These are phyloP conservation scores for Opisthocomus hoazin DNA, from an alignment of 2,113 vertebrate species.

Conservation along the genomic window DNA sequence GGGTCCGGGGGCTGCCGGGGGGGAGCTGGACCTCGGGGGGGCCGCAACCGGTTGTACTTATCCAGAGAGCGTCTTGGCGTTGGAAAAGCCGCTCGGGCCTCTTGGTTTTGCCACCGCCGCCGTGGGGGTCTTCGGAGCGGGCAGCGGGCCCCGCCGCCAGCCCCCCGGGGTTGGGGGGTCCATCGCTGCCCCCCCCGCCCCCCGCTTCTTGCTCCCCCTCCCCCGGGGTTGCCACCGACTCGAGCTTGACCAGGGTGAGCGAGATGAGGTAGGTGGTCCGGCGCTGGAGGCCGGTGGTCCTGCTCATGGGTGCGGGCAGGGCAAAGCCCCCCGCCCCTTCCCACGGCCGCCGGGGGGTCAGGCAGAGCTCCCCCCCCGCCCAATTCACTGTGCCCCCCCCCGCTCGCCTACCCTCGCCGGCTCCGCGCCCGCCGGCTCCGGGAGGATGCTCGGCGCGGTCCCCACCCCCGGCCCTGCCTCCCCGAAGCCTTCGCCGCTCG, in stretches of 20 bases:
- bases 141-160: not conserved
- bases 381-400: too few relatives aligned
- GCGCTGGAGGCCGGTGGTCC: slow-evolving; percentile 83
- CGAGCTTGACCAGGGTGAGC: slow-evolving; percentile 92
- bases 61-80: slow-evolving; percentile 74
- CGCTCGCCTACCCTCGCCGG: not conserved
- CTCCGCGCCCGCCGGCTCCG: slow-evolving; percentile 37
- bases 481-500: not conserved
- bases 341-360: slow-evolving; percentile 36
- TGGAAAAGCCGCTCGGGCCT: slow-evolving; percentile 71
- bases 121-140: not conserved
- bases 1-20: not conserved
- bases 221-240: slow-evolving; percentile 68
- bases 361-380: slow-evolving; percentile 25
- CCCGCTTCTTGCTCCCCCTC: slow-evolving; percentile 21
- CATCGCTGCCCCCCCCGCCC: not conserved
- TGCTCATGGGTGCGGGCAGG: slow-evolving; percentile 79
- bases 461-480: slow-evolving; percentile 80
- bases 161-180: slow-evolving; percentile 16
- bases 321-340: slow-evolving; percentile 19
- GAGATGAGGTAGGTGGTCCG: slow-evolving; percentile 96
- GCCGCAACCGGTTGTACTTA: slow-evolving; percentile 56
- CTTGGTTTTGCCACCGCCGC: slow-evolving; percentile 49
- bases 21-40: not conserved
- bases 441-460: slow-evolving; percentile 32